These are phyloP conservation scores for Drosophila kohkoa DNA, from an alignment of 1,140 invertebrate species.

Conservation along the genomic window DNA sequence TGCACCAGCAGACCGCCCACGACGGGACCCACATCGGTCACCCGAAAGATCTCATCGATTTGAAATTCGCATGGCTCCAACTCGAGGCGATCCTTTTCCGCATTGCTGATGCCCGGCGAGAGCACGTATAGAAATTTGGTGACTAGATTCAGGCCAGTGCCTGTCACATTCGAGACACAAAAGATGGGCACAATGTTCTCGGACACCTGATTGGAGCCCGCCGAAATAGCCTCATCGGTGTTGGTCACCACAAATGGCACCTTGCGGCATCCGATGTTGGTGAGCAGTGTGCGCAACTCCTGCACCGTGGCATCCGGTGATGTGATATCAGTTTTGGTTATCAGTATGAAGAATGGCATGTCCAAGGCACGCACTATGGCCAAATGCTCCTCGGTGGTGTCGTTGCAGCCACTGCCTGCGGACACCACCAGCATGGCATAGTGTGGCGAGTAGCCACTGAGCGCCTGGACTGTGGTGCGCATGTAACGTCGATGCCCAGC, in stretches of 20 bases:
- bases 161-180: conserved; percentile 97
- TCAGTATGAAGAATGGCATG: conserved; percentile 95
- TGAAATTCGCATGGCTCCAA: conserved; percentile 94
- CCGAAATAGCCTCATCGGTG: conserved; percentile 90
- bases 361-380: conserved; percentile 93
- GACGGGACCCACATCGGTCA: conserved; percentile 92
- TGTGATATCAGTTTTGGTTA: conserved; percentile 95
- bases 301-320: conserved; percentile 87
- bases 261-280: conserved; percentile 88
- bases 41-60: conserved; percentile 96
- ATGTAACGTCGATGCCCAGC: conserved; percentile 98
- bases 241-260: conserved; percentile 89
- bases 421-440: conserved; percentile 96
- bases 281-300: conserved; percentile 88
- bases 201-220: conserved; percentile 87
- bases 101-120: conserved; percentile 89
- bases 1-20: conserved; percentile 94
- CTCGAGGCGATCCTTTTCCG: conserved; percentile 90
- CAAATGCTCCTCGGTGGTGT: conserved; percentile 93
- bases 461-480: conserved; percentile 96
- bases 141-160: conserved; percentile 92
- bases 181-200: conserved; percentile 94
- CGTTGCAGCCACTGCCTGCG: conserved; percentile 87
- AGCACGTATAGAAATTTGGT: conserved; percentile 92
- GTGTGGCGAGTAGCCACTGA: conserved; percentile 97